Evolutionary conservation across 1,140 invertebrate species (phyloP).

Genomic region (Semibalanus balanoides): DNA sequence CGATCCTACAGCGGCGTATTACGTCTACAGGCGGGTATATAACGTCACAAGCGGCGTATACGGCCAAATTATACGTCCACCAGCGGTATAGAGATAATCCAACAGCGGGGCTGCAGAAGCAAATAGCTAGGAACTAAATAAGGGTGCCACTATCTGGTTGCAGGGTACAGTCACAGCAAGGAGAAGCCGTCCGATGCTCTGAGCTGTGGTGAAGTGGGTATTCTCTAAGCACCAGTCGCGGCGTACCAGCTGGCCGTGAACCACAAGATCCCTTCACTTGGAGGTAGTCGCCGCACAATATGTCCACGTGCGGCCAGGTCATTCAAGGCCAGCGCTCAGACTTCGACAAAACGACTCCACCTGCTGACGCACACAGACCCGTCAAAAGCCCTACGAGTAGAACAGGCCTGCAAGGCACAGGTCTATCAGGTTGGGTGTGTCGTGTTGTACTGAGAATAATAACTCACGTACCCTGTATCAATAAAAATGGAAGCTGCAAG

Average conservation of each 20-base stretch:
- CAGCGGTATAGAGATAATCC: no score
- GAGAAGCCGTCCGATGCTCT: conserved; percentile 89
- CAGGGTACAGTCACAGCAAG: conserved; percentile 92
- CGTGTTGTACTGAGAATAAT: no score
- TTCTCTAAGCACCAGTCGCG: conserved; percentile 92
- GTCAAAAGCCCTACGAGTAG: conserved; percentile 92
- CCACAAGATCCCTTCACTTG: conserved; percentile 75
- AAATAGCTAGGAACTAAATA: no score
- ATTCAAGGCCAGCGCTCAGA: conserved; percentile 85
- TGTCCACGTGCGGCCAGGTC: conserved; percentile 64
- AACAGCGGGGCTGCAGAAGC: no score
- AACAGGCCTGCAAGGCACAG: conserved; percentile 53
- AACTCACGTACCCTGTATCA: no score
- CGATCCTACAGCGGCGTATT: no score
- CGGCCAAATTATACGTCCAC: no score
- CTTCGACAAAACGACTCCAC: conserved; percentile 79
- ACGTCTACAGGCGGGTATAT: no score
- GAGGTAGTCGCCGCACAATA: conserved; percentile 83
- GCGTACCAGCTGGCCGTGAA: conserved; percentile 82
- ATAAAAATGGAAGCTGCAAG: background rate
- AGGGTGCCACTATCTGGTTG: no score
- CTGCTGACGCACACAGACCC: conserved; percentile 78
- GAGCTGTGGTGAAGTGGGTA: conserved; percentile 92
- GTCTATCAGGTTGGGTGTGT: background rate
- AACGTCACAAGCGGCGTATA: no score